Base-by-base conservation (phyloP, 2,888 invertebrate species). In the Chydorus sphaericus region DNA sequence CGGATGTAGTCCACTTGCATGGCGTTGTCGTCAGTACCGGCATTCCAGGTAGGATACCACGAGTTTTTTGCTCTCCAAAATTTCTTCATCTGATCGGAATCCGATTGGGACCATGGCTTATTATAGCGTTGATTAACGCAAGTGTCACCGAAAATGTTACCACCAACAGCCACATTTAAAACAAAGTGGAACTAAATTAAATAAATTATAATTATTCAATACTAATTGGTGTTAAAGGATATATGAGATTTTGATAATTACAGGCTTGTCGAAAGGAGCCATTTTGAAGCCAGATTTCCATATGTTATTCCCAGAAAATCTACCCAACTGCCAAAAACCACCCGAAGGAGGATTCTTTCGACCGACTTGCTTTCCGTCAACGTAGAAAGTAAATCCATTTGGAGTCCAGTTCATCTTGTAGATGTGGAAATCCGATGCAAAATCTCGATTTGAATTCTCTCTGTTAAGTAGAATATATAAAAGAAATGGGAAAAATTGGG, bases 111-210 rank as follows among this genome's bases (percentile, higher is more conserved):
- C 63, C 63, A 63, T 6, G 63, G 62, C 38, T 60, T 61, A 23
- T 57, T 58, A 44, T 59, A 54, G 6, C 61, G 59, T 16, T 37
- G 57, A 53, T 63, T 62, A 29, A 48, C 33, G 48, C 52, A 54
- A 4, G 59, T 60, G 30, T 62, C 62, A 20, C 60, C 66, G 61
- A 65, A 71, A 36, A 65, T 67, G 28, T 62, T 63, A 2, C 70
- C 70, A 7, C 70, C 70, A 16, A 69, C 68, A 18, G 70, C 70
- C 6, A 71, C 66, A 60, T 70, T 70, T 58, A 70, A 53, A 4
- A 71, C 64, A 54, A 71, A 61, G 62, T 66, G 68, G 62, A 69
- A 71, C 67, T 69, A 36, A 7, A 16, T 39, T 16, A 8, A 39
- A n/a, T 14, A 16, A 16, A 16, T 39, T 4, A 16, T n/a, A 16